Percentiles rank a stretch among this genome's conserved stretches.
phyloP scores from a whole-genome alignment of 2,888 invertebrate genomes.

The Drosophila phalerata region DNA sequence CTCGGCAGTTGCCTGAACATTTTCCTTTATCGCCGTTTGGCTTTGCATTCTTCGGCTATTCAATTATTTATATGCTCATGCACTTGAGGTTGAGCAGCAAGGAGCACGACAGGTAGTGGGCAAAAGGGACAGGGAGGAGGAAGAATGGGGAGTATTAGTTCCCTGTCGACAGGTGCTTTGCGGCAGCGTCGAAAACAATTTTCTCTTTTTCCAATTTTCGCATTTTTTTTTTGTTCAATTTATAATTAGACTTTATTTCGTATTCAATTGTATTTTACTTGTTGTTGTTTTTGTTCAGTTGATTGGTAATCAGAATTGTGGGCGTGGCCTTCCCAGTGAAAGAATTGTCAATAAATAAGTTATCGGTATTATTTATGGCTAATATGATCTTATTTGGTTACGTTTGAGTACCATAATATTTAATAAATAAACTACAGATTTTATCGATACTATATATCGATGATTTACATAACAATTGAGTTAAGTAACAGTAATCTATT shows the following conservation, averaged over 20 bases:
- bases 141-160: not conserved
- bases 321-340: not conserved
- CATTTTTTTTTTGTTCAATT: not conserved
- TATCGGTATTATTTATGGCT: not conserved
- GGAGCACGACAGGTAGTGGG: not conserved
- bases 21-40: conserved; percentile 33
- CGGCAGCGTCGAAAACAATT: conserved; percentile 42
- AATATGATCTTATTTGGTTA: no score
- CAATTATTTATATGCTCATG: conserved; percentile 70
- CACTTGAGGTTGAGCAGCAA: conserved; percentile 42
- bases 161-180: conserved; percentile 39
- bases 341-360: conserved; percentile 8
- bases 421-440: no score
- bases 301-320: conserved; percentile 31
- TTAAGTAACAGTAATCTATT: no score
- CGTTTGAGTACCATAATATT: no score
- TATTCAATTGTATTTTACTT: conserved; percentile 43
- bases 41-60: conserved; percentile 64
- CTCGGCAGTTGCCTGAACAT: conserved; percentile 18
- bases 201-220: conserved; percentile 49
- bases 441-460: no score
- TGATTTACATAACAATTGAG: no score
- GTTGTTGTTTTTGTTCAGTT: conserved; percentile 16
- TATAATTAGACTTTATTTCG: conserved; percentile 69
- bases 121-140: not conserved